Percentiles rank a stretch among this genome's conserved stretches.
phyloP scores from a whole-genome alignment of 92 coral and sea anemone genomes.

The Zoanthus sociatus region DNA sequence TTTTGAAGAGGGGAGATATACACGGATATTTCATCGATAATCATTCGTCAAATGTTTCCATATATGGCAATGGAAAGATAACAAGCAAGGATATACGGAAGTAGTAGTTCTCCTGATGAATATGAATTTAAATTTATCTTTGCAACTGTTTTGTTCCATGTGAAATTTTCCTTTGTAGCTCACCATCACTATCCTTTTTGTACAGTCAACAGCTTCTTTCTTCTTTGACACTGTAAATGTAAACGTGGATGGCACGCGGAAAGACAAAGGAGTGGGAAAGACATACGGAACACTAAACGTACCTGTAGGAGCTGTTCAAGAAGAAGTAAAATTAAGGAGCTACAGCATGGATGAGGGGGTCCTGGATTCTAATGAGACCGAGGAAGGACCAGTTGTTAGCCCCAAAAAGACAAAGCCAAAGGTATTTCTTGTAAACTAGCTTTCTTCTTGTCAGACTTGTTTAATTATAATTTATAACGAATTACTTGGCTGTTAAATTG shows the following conservation, averaged over 20 bases:
- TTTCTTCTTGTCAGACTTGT: background rate
- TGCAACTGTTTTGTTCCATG: too few relatives aligned
- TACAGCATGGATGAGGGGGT: conserved; percentile 84
- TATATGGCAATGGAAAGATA: too few relatives aligned
- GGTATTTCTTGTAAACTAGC: background rate
- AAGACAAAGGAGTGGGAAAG: conserved; percentile 92
- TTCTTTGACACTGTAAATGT: conserved; percentile 97
- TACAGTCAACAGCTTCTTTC: conserved; percentile 82
- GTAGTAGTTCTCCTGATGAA: too few relatives aligned
- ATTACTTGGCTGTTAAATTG: too few relatives aligned
- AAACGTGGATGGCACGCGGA: conserved; percentile 81
- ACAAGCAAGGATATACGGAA: too few relatives aligned
- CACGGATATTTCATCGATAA: too few relatives aligned
- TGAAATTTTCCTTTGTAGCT: background rate
- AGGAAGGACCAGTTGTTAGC: conserved; percentile 46
- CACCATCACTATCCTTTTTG: background rate
- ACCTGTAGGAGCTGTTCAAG: conserved; percentile 94
- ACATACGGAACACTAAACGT: conserved; percentile 94
- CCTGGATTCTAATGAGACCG: conserved; percentile 25
- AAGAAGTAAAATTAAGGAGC: conserved; percentile 81
- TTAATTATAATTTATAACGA: too few relatives aligned
- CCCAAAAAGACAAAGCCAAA: conserved; percentile 40
- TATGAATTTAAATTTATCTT: too few relatives aligned
- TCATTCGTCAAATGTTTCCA: too few relatives aligned
- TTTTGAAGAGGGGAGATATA: too few relatives aligned